Evolutionary conservation across 2,113 vertebrate genomes (phyloP).

Genomic region (Apeltes quadracus): DNA sequence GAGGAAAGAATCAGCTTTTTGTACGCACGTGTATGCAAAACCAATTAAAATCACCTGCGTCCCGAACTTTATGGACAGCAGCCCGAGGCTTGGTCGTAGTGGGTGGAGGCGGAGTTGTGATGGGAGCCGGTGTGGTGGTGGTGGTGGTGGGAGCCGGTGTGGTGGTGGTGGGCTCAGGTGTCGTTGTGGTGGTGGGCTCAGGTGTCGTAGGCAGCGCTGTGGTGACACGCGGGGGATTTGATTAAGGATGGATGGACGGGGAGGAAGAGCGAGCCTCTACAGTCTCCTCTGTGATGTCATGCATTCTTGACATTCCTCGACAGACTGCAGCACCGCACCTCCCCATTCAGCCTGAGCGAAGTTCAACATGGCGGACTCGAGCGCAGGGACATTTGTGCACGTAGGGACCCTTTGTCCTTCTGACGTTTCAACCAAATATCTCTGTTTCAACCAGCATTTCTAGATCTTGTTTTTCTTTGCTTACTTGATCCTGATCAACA

Average conservation of each 20-base stretch:
- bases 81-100: conserved; percentile 77
- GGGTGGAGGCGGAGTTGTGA: conserved; percentile 52
- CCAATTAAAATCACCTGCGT: conserved; percentile 80
- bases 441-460: neutral
- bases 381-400: neutral
- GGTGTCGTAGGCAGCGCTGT: conserved; percentile 59
- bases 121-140: conserved; percentile 49
- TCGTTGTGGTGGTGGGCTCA: conserved; percentile 67
- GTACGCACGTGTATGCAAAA: conserved; percentile 8
- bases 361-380: conserved; percentile 41
- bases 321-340: conserved; percentile 23
- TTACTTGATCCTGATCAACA: neutral
- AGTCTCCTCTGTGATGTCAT: conserved; percentile 56
- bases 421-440: neutral
- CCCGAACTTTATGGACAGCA: conserved; percentile 80
- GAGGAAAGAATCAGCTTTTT: conserved; percentile 13
- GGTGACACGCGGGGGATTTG: conserved; percentile 47
- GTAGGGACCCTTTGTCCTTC: conserved; percentile 8
- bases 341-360: conserved; percentile 37
- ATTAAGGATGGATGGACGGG: conserved; percentile 36
- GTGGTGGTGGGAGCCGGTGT: conserved; percentile 61
- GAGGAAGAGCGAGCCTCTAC: conserved; percentile 50
- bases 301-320: conserved; percentile 69
- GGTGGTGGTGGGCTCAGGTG: conserved; percentile 58
- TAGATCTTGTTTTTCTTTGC: neutral